These are phyloP conservation scores for Harmothoe impar DNA, from an alignment of 2,888 invertebrate genomes.

Conservation along the genomic window DNA sequence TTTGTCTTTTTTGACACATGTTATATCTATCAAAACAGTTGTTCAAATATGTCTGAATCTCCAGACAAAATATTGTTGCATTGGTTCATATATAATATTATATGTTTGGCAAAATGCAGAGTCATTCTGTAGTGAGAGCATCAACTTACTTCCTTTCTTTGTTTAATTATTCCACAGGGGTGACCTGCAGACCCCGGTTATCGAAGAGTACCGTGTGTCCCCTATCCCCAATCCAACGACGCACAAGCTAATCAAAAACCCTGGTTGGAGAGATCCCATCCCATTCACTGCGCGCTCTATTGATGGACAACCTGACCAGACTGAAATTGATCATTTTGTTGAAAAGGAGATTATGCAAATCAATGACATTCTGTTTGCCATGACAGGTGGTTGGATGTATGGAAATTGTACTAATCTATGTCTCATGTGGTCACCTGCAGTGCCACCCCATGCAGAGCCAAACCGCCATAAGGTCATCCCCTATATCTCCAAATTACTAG, in stretches of 20 bases:
- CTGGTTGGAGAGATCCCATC: slow-evolving; percentile 28
- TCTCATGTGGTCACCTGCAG: not conserved
- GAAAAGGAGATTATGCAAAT: not conserved
- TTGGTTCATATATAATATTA: too few species aligned
- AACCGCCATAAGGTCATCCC: not conserved
- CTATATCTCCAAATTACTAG: not conserved
- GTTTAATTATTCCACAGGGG: slow-evolving; percentile 18
- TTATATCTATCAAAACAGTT: too few species aligned
- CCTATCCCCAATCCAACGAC: slow-evolving; percentile 15
- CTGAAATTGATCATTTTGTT: not conserved
- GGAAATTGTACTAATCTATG: not conserved
- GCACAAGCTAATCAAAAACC: not conserved
- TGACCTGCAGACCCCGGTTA: not conserved
- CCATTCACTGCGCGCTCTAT: not conserved
- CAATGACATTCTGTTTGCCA: not conserved
- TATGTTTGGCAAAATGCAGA: too few species aligned
- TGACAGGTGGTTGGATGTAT: not conserved
- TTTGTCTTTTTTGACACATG: too few species aligned
- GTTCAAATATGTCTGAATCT: too few species aligned
- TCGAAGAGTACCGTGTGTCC: slow-evolving; percentile 35
- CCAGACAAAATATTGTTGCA: too few species aligned
- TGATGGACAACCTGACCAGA: not conserved
- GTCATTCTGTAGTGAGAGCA: too few species aligned
- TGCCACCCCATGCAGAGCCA: not conserved
- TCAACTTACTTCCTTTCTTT: too few species aligned